Evolutionary conservation across 2,797 vertebrate species (phyloP).

Genomic region (Tadarida brasiliensis): DNA sequence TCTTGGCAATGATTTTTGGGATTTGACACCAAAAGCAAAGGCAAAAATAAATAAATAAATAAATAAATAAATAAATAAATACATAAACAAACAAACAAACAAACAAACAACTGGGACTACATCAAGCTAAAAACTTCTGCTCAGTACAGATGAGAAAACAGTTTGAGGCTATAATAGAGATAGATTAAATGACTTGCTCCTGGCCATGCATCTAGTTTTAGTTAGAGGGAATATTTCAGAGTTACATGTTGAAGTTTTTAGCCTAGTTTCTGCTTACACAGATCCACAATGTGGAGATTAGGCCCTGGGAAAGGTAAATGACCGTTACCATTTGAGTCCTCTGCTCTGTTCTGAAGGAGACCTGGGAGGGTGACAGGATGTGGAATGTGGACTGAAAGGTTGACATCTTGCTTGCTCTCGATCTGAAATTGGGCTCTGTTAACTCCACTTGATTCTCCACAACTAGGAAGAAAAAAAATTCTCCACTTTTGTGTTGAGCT

Average conservation of each 20-base stretch:
- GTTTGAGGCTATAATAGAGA: background rate
- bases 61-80: no score
- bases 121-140: background rate
- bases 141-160: background rate
- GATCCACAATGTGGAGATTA: background rate
- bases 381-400: background rate
- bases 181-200: background rate
- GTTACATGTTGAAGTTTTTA: background rate
- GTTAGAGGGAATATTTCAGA: background rate
- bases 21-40: no score
- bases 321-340: background rate
- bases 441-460: background rate
- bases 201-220: background rate
- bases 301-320: background rate
- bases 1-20: no score
- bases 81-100: no score
- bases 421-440: background rate
- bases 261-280: background rate
- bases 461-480: background rate
- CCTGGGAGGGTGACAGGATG: background rate
- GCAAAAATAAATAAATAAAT: no score
- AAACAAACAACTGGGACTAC: background rate
- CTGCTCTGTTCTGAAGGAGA: background rate
- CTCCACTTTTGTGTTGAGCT: background rate
- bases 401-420: background rate